Evolutionary conservation across 64 coral and sea anemone genomes (phyloP), one percentile per base, ranked within the genome.

Genomic region (Anthopleura sola): DNA sequence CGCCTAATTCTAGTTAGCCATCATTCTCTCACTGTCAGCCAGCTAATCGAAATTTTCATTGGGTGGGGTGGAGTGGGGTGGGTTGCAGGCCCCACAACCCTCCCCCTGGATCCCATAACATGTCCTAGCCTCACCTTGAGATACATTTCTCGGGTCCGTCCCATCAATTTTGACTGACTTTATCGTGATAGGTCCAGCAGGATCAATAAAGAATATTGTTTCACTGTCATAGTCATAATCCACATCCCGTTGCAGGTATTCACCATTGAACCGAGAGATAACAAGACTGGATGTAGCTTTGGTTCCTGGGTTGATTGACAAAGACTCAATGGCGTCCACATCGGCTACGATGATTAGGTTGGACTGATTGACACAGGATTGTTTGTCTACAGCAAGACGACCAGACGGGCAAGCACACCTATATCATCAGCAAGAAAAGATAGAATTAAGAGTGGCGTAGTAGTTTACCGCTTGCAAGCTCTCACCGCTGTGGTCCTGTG

Each of bases 331-430:
- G 0, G 34, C 54, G 28, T 48, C 84, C 33, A 37, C 49, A 47
- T 78, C 68, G 36, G 86, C 66, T 71, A 90, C 51, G 56, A 94
- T 87, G 3, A 99, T 44, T 21, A 92, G 90, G 46, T 84, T 86
- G 21, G 83, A 60, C 20, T 83, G 69, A 37, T 85, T 74, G 16
- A 90, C 29, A 55, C 97, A 99, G 20, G 84, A 87, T 31, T 75
- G 81, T 0, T 75, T 86, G 87, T 99, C 93, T 21, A 53, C 36
- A 21, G 87, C 86, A 8, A 90, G 75, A 24, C 80, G 86, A n/a
- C 92, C 90, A 37, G 82, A 92, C 3, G 84, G 49, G 85, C 97
- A 99, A 1, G 82, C 82, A 86, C 97, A 99, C 84, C 97, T 99
- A 82, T 0, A 15, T 53, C 13, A 53, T 53, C 50, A 53, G 50